Percentiles rank a stretch among this genome's conserved stretches.
Evolutionary conservation across 1,140 invertebrate species (phyloP).

Genomic region (Chelonus insularis): DNA sequence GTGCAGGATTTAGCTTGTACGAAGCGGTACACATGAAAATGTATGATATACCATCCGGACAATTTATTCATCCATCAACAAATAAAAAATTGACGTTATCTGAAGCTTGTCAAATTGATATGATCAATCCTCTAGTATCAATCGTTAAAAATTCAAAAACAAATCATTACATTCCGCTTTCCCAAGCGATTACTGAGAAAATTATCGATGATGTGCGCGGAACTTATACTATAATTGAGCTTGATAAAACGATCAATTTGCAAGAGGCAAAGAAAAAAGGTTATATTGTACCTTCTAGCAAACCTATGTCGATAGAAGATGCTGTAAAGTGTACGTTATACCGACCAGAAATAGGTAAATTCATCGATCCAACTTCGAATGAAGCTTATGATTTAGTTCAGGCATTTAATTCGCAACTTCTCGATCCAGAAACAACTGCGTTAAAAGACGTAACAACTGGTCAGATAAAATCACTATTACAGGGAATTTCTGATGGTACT

Average conservation of each 20-base stretch:
- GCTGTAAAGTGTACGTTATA: conserved; percentile 77
- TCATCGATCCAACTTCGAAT: conserved; percentile 74
- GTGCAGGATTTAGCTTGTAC: conserved; percentile 77
- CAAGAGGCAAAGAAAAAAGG: conserved; percentile 72
- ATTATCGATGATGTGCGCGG: conserved; percentile 76
- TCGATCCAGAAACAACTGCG: conserved; percentile 77
- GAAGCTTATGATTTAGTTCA: conserved; percentile 72
- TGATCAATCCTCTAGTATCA: conserved; percentile 81
- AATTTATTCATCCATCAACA: conserved; percentile 81
- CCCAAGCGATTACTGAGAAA: conserved; percentile 73
- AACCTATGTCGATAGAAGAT: conserved; percentile 75
- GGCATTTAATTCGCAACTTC: conserved; percentile 72
- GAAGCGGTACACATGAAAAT: conserved; percentile 82
- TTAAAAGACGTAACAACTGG: conserved; percentile 76
- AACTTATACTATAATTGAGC: conserved; percentile 67
- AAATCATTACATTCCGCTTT: conserved; percentile 73
- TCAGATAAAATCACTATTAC: conserved; percentile 70
- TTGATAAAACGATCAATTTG: conserved; percentile 67
- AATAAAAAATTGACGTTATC: conserved; percentile 77
- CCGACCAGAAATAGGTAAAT: conserved; percentile 75
- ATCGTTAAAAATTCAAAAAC: conserved; percentile 74
- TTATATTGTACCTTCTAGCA: conserved; percentile 73
- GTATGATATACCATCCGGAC: conserved; percentile 71
- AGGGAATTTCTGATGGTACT: conserved; percentile 79
- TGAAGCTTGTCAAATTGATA: conserved; percentile 75